Evolutionary conservation across 2,113 vertebrate species (phyloP).

Genomic region (Sclerurus mexicanus): DNA sequence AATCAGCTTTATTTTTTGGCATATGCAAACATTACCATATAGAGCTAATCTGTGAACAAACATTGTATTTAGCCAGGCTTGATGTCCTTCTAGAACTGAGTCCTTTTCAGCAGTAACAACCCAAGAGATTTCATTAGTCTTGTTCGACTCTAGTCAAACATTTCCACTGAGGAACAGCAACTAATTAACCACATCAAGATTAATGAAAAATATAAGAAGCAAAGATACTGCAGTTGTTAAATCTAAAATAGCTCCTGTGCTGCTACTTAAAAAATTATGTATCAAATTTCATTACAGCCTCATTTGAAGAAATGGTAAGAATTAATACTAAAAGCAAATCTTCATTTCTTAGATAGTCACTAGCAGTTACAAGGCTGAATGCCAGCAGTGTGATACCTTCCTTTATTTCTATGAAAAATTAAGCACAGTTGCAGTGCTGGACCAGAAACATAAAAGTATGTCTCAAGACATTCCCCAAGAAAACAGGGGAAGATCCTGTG

Average conservation of each 20-base stretch:
- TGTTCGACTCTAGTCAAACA: conserved; percentile 15
- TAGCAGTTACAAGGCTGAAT: not conserved
- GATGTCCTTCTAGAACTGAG: not conserved
- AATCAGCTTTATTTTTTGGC: not conserved
- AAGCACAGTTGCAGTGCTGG: not conserved
- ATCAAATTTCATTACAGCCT: conserved; percentile 25
- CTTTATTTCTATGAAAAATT: not conserved
- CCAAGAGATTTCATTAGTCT: conserved; percentile 14
- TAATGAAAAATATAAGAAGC: conserved; percentile 46
- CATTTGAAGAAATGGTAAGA: not conserved
- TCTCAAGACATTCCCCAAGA: not conserved
- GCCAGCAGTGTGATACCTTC: not conserved
- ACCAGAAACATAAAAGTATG: not conserved
- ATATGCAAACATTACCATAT: not conserved
- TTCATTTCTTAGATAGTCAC: not conserved
- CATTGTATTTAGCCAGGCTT: not conserved
- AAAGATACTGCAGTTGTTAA: not conserved
- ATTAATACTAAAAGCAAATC: conserved; percentile 36
- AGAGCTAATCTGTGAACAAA: not conserved
- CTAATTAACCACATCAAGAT: conserved; percentile 58
- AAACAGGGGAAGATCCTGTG: not conserved
- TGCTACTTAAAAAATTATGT: not conserved
- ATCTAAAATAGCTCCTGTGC: conserved; percentile 21
- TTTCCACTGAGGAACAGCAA: conserved; percentile 32
- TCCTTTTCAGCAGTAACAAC: not conserved